A percentile compares a stretch with the other conserved stretches of the same genome.
phyloP scores from a whole-genome alignment of 2,797 vertebrate species.

The Mionectes olivaceus region DNA sequence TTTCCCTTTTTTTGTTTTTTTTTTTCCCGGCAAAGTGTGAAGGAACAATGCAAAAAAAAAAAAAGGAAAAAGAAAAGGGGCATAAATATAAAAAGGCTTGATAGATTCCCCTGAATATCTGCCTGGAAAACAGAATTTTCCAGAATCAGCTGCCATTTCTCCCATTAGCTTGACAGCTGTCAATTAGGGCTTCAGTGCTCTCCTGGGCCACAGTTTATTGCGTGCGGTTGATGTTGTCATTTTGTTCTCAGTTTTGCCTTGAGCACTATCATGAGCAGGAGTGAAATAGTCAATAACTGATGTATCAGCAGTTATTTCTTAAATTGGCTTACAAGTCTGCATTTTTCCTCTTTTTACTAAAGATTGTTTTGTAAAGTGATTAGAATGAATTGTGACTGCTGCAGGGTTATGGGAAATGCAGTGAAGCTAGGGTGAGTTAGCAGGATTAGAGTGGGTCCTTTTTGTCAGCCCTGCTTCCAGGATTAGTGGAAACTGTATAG shows the following conservation, averaged over 20 bases:
- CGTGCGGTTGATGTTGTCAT: constrained; percentile 96
- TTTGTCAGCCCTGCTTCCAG: constrained; percentile 56
- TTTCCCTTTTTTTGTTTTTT: background rate
- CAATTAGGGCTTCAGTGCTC: constrained; percentile 95
- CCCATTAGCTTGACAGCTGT: constrained; percentile 97
- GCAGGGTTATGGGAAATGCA: constrained; percentile 79
- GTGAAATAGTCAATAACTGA: constrained; percentile 97
- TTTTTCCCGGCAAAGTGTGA: constrained; percentile 59
- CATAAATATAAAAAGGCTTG: constrained; percentile 72
- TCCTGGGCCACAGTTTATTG: constrained; percentile 95
- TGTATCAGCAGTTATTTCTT: constrained; percentile 98
- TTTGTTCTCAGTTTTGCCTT: constrained; percentile 95
- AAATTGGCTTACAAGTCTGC: constrained; percentile 95
- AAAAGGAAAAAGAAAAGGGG: constrained; percentile 18
- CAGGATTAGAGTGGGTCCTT: constrained; percentile 54
- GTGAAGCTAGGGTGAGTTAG: constrained; percentile 74
- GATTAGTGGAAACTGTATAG: constrained; percentile 40
- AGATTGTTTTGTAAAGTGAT: constrained; percentile 89
- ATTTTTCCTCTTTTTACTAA: constrained; percentile 84
- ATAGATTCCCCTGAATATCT: constrained; percentile 80
- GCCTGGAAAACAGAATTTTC: constrained; percentile 89
- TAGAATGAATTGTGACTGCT: constrained; percentile 85
- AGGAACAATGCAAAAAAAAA: constrained; percentile 61
- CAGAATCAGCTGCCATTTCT: constrained; percentile 91
- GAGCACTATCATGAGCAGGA: constrained; percentile 91